Evolutionary conservation across 2,888 invertebrate species (phyloP).

Genomic region (Lasioglossum calceatum): DNA sequence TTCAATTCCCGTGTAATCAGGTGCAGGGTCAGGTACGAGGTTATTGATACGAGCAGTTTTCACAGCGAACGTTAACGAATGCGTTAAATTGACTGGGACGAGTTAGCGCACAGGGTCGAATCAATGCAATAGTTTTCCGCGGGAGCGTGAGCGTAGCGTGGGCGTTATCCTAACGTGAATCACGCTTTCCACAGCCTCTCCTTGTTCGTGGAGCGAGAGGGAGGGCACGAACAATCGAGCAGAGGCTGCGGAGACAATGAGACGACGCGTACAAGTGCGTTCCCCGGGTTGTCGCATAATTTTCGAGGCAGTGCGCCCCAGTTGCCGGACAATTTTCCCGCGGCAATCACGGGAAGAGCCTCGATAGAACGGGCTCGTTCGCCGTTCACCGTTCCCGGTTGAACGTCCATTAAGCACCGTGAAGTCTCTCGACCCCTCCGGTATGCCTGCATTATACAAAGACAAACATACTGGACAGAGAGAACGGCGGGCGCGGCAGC

Average conservation of each 20-base stretch:
- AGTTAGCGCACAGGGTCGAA: rapidly evolving
- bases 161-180: not conserved
- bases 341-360: conserved; percentile 12
- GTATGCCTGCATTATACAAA: conserved; percentile 21
- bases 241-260: not conserved
- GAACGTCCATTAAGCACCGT: conserved; percentile 13
- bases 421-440: not conserved
- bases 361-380: not conserved
- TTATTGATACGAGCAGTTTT: not conserved
- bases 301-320: not conserved
- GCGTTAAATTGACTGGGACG: not conserved
- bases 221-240: not conserved
- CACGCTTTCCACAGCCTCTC: not conserved
- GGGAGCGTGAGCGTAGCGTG: not conserved
- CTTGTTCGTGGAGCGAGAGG: not conserved
- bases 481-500: not conserved
- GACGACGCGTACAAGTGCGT: conserved; percentile 13
- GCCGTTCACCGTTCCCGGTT: not conserved
- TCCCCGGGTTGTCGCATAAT: not conserved
- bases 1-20: not conserved
- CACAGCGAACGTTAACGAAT: not conserved
- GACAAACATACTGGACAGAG: conserved; percentile 18
- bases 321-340: not conserved
- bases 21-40: not conserved
- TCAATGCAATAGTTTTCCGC: not conserved